These are phyloP conservation scores for human DNA, from an alignment of 2,113 vertebrate genomes.

Conservation along the genomic window DNA sequence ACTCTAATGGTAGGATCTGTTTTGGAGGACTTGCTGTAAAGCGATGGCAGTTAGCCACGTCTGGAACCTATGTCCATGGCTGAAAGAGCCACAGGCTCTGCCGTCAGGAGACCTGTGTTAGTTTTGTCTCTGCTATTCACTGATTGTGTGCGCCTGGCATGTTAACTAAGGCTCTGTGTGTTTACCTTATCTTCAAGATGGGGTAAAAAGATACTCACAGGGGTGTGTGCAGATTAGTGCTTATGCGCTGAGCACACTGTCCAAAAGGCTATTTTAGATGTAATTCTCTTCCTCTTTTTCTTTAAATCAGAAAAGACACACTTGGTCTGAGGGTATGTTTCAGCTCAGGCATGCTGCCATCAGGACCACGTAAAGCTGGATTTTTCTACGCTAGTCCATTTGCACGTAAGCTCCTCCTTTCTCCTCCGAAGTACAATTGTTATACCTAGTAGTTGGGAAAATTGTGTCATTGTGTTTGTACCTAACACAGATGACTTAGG, in stretches of 20 bases:
- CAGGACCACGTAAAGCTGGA: not conserved
- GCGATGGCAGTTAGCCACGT: fast-evolving
- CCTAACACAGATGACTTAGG: not conserved
- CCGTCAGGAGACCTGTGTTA: fast-evolving
- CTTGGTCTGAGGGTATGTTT: not conserved
- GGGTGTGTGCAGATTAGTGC: not conserved
- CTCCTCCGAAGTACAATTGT: not conserved
- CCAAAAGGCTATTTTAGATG: not conserved
- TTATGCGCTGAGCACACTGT: not conserved
- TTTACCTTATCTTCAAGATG: not conserved
- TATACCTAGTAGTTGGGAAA: not conserved
- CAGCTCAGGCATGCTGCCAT: not conserved
- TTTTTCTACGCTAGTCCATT: not conserved
- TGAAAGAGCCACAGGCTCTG: not conserved
- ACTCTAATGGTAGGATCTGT: not conserved
- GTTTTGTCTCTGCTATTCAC: not conserved
- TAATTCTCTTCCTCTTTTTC: not conserved
- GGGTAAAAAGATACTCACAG: not conserved
- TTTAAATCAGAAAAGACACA: not conserved
- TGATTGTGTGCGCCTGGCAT: fast-evolving
- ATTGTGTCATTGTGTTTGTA: not conserved
- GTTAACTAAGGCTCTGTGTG: not conserved
- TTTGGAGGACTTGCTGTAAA: not conserved
- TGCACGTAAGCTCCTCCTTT: not conserved
- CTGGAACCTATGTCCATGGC: no score